Evolutionary conservation across 2,797 vertebrate genomes (phyloP).

Genomic region (Hipposideros larvatus): DNA sequence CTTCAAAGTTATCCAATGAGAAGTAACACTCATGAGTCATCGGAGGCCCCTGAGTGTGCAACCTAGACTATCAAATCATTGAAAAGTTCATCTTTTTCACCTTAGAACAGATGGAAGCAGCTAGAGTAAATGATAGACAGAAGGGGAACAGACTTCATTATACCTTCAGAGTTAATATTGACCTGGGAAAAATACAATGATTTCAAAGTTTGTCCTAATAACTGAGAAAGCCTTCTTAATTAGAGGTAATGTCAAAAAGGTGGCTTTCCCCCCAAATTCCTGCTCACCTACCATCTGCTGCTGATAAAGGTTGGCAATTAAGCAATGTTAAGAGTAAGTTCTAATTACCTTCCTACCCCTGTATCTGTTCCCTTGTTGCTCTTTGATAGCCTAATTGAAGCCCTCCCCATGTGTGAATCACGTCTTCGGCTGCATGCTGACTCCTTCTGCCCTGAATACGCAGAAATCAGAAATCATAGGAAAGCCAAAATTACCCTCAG

Average conservation of each 20-base stretch:
- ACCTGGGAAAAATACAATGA: slow-evolving; percentile 76
- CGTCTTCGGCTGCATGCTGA: neutral
- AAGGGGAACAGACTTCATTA: slow-evolving; percentile 77
- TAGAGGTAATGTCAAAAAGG: slow-evolving; percentile 74
- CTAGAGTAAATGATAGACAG: slow-evolving; percentile 76
- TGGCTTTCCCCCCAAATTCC: slow-evolving; percentile 67
- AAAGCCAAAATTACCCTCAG: neutral
- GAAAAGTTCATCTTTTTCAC: slow-evolving; percentile 58
- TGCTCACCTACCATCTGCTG: slow-evolving; percentile 76
- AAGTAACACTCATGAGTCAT: slow-evolving; percentile 10
- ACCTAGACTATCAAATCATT: slow-evolving; percentile 23
- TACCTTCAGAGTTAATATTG: slow-evolving; percentile 73
- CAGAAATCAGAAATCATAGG: slow-evolving; percentile 44
- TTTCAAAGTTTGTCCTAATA: slow-evolving; percentile 75
- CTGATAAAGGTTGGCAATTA: slow-evolving; percentile 74
- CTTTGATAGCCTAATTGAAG: slow-evolving; percentile 68
- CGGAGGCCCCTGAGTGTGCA: neutral
- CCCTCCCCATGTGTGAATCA: slow-evolving; percentile 25
- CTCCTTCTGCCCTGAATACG: slow-evolving; percentile 21
- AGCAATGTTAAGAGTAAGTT: slow-evolving; percentile 67
- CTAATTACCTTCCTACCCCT: slow-evolving; percentile 61
- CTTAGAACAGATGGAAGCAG: slow-evolving; percentile 75
- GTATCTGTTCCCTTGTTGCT: slow-evolving; percentile 54
- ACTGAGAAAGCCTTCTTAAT: slow-evolving; percentile 73
- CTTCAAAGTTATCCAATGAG: neutral